Evolutionary conservation across 30 jellyfish, hydroid and myxozoan genomes (phyloP), one percentile per base, ranked within the genome.

Genomic region (Hydra vulgaris): DNA sequence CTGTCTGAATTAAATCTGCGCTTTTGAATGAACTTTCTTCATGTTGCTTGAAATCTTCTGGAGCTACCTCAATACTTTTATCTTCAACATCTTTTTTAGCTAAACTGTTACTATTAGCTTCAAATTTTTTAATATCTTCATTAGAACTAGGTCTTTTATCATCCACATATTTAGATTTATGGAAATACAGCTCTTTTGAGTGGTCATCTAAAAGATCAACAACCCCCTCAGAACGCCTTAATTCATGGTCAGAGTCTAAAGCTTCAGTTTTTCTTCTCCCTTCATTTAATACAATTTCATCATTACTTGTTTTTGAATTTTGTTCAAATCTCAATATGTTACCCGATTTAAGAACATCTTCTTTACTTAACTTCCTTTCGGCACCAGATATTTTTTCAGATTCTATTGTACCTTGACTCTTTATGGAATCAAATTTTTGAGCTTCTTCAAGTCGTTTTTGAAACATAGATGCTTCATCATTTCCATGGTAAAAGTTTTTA

Each of bases 371-470:
- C 61, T 40, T 40, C 12, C 61, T 40, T 12, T 40, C 61, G n/a
- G n/a, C n/a, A n/a, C n/a, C n/a, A 3, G 5, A 12, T 12, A 40
- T 40, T 40, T 40, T 40, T 20, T 68, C 27, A 3, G 75, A 68
- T 8, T 68, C 8, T 68, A 3, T 23, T 68, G 25, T 3, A 68
- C 25, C 75, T 68, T 68, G 85, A 23, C 67, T 23, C 20, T 61
- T 25, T 20, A 78, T 27, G 52, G 27, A 27, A 21, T 78, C 67
- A 7, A 78, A 54, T 78, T 61, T 78, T 18, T 78, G 27, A 55
- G 61, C 61, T 78, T 78, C 76, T 19, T 78, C 76, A 23, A 78
- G 61, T 16, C 85, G 76, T 53, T 54, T 27, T 78, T 27, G 23
- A 7, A 69, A 52, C 26, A 22, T 23, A n/a, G 61, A 23, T 18